phyloP scores from a whole-genome alignment of 2,888 invertebrate species.

The Acrocyrtus sp. region DNA sequence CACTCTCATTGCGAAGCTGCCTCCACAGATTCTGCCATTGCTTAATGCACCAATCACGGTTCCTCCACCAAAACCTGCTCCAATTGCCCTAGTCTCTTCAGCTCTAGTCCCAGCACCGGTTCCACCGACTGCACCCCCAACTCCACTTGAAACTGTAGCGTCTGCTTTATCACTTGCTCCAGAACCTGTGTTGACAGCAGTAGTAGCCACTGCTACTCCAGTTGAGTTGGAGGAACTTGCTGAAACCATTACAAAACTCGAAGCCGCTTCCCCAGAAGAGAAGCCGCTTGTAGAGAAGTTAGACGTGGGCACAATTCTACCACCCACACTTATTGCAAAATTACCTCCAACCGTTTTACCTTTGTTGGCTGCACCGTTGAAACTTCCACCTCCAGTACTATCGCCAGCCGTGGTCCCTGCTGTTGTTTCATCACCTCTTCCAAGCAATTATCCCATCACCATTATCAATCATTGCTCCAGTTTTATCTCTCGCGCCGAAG shows the following conservation, averaged over 20 bases:
- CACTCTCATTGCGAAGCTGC: neutral
- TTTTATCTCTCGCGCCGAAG: neutral
- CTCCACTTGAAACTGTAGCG: neutral
- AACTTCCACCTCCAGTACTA: too few relatives aligned
- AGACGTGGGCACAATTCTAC: neutral
- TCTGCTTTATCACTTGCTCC: too few relatives aligned
- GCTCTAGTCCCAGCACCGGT: too few relatives aligned
- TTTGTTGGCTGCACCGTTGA: neutral
- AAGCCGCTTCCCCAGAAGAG: neutral
- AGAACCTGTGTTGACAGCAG: neutral
- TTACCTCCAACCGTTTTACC: too few relatives aligned
- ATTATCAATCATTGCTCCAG: neutral
- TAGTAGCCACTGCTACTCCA: neutral
- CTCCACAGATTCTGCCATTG: neutral
- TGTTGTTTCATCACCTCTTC: too few relatives aligned
- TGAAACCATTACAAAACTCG: neutral
- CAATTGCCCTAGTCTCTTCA: too few relatives aligned
- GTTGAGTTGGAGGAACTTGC: neutral
- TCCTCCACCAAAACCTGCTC: conserved; percentile 2
- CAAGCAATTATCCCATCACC: too few relatives aligned
- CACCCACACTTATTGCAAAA: conserved; percentile 1
- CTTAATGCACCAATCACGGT: neutral
- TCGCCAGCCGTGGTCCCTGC: too few relatives aligned
- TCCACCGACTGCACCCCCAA: too few relatives aligned
- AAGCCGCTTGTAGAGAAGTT: too few relatives aligned